These are phyloP conservation scores for Neria commutata DNA, from an alignment of 2,888 invertebrate species.

Conservation along the genomic window DNA sequence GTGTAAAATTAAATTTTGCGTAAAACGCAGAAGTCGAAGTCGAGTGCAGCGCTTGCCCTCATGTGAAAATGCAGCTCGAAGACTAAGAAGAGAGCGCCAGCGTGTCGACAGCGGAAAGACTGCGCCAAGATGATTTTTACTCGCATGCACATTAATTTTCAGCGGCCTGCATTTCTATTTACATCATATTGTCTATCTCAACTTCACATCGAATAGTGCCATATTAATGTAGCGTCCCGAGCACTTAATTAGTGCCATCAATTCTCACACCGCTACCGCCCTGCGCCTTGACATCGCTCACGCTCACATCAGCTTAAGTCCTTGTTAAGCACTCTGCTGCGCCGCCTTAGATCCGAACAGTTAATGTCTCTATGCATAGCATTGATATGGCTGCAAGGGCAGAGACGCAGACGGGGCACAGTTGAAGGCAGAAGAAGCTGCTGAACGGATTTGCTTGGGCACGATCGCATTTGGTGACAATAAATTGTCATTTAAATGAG, in stretches of 20 bases:
- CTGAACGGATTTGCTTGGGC: no score
- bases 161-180: neutral
- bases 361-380: no score
- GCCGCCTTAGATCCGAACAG: no score
- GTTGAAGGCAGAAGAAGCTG: no score
- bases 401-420: no score
- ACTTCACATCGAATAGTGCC: no score
- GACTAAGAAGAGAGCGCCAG: neutral
- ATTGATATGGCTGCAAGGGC: no score
- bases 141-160: no score
- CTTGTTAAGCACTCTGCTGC: neutral
- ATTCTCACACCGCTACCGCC: slow-evolving; percentile 15
- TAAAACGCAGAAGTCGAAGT: neutral
- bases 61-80: neutral
- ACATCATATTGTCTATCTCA: slow-evolving; percentile 1
- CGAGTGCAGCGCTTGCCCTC: no score
- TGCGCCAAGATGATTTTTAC: no score
- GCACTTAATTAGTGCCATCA: slow-evolving; percentile 17
- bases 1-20: no score
- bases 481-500: slow-evolving; percentile 27
- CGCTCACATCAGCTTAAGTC: neutral
- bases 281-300: neutral
- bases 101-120: neutral
- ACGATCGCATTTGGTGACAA: slow-evolving; percentile 23
- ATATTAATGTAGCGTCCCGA: slow-evolving; percentile 9